Conservation (phyloP, 1,140 invertebrate genomes). For the Aphis gossypii region DNA sequence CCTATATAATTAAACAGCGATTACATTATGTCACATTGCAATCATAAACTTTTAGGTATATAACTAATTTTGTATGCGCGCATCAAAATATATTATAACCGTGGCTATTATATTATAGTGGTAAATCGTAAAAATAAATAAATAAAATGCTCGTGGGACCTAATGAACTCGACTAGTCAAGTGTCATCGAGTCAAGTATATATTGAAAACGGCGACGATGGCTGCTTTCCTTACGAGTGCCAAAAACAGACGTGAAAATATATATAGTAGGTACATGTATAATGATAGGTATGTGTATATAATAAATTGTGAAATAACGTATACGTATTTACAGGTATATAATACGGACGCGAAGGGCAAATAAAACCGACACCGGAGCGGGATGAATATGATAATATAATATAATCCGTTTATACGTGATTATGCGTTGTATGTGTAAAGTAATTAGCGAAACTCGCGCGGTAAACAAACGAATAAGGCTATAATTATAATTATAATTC, state of each 20-base stretch:
- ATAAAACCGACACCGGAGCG: neutral
- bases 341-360: neutral
- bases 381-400: neutral
- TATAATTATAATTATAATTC: constrained; percentile 14
- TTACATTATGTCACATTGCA: neutral
- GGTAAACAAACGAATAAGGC: neutral
- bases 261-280: neutral
- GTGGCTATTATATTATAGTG: neutral
- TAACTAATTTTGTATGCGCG: neutral
- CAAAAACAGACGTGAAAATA: neutral
- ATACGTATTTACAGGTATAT: neutral
- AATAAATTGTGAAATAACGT: neutral
- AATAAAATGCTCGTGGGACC: neutral
- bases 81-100: neutral
- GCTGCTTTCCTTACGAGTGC: neutral
- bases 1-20: neutral
- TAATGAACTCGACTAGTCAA: constrained; percentile 4
- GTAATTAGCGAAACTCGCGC: neutral
- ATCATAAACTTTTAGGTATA: neutral
- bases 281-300: neutral
- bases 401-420: constrained; percentile 15
- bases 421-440: constrained; percentile 1
- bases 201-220: neutral
- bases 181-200: constrained; percentile 6
- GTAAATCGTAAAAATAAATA: neutral